Evolutionary conservation across 2,797 vertebrate genomes (phyloP).

Genomic region (Denticeps clupeoides): DNA sequence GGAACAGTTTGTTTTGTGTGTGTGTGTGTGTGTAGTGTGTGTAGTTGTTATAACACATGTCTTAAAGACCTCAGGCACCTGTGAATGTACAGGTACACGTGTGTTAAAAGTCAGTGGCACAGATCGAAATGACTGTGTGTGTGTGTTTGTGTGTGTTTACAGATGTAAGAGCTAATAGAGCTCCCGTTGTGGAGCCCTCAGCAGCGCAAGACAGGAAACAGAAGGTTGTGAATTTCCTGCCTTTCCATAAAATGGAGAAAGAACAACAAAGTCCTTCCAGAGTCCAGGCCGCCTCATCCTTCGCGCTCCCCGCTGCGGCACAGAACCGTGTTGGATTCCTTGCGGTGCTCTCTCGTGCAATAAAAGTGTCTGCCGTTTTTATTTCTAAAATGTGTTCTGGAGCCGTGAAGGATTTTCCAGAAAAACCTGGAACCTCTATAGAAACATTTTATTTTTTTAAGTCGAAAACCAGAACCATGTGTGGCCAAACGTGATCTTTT

Average conservation of each 20-base stretch:
- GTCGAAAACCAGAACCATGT: too few relatives aligned
- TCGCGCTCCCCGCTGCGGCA: neutral
- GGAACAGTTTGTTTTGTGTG: constrained; percentile 29
- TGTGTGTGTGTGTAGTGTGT: neutral
- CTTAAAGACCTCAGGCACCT: constrained; percentile 1
- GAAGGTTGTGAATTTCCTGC: constrained; percentile 16
- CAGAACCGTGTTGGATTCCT: too few relatives aligned
- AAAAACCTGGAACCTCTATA: too few relatives aligned
- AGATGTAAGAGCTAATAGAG: constrained; percentile 10
- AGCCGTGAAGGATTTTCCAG: too few relatives aligned
- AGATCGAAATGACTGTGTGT: constrained; percentile 10
- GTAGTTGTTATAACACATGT: neutral
- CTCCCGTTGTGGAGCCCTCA: constrained; percentile 28
- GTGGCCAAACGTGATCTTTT: too few relatives aligned
- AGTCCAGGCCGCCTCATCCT: neutral
- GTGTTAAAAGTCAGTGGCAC: too few relatives aligned
- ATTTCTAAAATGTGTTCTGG: too few relatives aligned
- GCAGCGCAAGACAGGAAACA: constrained; percentile 14
- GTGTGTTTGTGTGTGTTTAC: neutral
- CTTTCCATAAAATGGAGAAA: constrained; percentile 8
- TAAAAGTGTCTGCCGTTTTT: too few relatives aligned
- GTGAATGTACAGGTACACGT: neutral
- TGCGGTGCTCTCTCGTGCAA: too few relatives aligned
- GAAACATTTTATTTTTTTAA: too few relatives aligned
- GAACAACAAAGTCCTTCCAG: constrained; percentile 7